Conservation (phyloP, 2,888 invertebrate genomes). For the Andrena fulva region DNA sequence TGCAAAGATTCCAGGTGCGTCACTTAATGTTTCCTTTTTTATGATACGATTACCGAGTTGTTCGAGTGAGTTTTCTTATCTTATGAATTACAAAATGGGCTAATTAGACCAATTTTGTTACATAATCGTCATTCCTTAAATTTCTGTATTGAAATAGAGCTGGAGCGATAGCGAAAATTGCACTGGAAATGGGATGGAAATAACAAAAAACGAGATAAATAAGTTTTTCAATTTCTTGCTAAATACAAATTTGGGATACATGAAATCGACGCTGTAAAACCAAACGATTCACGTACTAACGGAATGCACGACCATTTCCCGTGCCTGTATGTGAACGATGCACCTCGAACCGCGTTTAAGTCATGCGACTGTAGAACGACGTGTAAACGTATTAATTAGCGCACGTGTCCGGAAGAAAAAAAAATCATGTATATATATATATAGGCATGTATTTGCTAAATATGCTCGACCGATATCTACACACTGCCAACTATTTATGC, state of each 20-base stretch:
- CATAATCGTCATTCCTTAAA: too few species aligned
- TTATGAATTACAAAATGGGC: too few species aligned
- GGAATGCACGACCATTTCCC: background rate
- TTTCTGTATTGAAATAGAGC: too few species aligned
- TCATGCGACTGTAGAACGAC: slow-evolving; percentile 10
- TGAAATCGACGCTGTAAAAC: slow-evolving; percentile 10
- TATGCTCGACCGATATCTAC: background rate
- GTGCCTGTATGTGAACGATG: background rate
- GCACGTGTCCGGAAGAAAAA: slow-evolving; percentile 3
- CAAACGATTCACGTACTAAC: background rate
- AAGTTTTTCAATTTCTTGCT: background rate
- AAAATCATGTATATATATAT: background rate
- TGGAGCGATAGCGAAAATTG: too few species aligned
- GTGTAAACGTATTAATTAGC: background rate
- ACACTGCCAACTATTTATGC: slow-evolving; percentile 17
- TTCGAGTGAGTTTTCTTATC: too few species aligned
- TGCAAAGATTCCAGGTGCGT: too few species aligned
- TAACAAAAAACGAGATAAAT: background rate
- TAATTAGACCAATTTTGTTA: too few species aligned
- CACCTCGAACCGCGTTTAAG: slow-evolving; percentile 13
- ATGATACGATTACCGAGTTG: too few species aligned
- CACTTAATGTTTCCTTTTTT: too few species aligned
- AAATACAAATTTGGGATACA: background rate
- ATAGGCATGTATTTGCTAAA: background rate
- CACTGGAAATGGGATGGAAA: background rate